Evolutionary conservation across 2,888 invertebrate genomes (phyloP), one percentile per base, ranked within the genome.

Genomic region (Dicyrtomina minuta): DNA sequence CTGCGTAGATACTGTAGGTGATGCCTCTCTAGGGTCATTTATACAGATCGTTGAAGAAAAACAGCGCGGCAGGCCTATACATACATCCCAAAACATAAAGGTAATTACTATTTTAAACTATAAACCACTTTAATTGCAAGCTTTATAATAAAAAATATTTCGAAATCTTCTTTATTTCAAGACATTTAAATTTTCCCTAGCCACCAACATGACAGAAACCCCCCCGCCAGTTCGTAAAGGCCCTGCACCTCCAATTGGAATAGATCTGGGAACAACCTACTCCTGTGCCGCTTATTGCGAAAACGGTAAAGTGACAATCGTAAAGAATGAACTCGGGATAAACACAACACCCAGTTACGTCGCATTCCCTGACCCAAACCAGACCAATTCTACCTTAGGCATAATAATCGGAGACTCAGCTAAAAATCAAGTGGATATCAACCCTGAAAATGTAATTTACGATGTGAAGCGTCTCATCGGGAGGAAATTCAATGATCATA

Each of bases 401-500:
- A n/a, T n/a, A n/a, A n/a, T n/a, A n/a, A n/a, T 56, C 6, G 56
- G 56, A 15, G 56, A 56, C 4, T 2, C 56, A 15, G 56, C 56
- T 3, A 56, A 56, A 17, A 13, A 2, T n/a, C 56, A 27, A 15
- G 26, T n/a, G 1, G 27, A 56, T 27, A 56, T 56, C 27, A 26
- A 56, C 15, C 27, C 56, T 5, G 56, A 56, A 26, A 56, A 56
- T 5, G 15, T 27, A 1, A 56, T 56, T 15, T 56, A 27, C 24
- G 96, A 97, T 86, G 96, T 93, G 79, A 89, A 96, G 84, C 90
- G 96, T 82, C 86, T 96, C 80, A 94, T 96, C 84, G 96, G 96
- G 67, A 89, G 95, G 79, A 90, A 90, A 79, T 96, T 89, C 82
- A 89, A 90, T 79, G 94, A 95, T 82, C 84, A 83, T 51, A 89